phyloP scores from a whole-genome alignment of 1,140 invertebrate genomes.

The Panulirus ornatus region DNA sequence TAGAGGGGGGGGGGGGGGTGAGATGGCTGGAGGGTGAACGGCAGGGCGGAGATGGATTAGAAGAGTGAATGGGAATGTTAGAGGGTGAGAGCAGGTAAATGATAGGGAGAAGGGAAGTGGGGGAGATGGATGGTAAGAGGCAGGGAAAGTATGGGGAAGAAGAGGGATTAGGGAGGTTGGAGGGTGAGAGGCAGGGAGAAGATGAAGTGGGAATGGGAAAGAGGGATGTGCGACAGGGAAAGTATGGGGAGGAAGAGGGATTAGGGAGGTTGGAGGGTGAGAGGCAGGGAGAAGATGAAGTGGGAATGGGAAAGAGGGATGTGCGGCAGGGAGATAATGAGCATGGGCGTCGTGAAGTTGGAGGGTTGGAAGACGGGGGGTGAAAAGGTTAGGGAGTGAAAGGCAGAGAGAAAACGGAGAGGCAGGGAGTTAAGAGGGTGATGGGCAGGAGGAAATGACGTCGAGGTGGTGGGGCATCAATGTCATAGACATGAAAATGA shows the following conservation, averaged over 20 bases:
- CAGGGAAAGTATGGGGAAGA: background rate
- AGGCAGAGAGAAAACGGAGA: background rate
- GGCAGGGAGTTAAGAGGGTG: no score
- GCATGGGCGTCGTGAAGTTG: no score
- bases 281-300: background rate
- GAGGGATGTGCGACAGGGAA: background rate
- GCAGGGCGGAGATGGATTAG: background rate
- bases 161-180: background rate
- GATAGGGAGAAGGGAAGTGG: background rate
- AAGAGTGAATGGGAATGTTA: background rate
- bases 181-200: background rate
- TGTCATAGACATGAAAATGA: no score
- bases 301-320: no score
- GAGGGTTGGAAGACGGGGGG: background rate
- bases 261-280: background rate
- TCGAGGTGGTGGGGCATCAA: no score
- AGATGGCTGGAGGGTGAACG: no score
- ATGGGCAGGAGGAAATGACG: no score
- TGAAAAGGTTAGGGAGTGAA: background rate
- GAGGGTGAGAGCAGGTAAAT: conserved; percentile 1
- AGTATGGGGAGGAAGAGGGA: background rate
- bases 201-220: background rate
- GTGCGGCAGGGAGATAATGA: no score
- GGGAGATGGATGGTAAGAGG: background rate
- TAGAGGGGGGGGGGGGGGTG: background rate